phyloP scores from a whole-genome alignment of 2,113 vertebrate genomes.

The Pygoscelis adeliae region DNA sequence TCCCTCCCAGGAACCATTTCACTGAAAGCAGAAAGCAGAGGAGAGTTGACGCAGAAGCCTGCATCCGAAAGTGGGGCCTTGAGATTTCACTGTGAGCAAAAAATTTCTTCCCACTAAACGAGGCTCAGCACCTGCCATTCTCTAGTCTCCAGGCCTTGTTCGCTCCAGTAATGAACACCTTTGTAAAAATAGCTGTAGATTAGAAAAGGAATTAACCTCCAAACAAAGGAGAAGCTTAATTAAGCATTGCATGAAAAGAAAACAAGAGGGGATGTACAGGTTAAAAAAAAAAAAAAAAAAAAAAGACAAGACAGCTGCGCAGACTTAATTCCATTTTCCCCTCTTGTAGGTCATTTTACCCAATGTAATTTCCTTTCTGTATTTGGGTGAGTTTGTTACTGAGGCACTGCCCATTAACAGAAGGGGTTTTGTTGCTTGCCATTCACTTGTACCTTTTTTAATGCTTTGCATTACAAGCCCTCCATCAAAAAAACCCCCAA shows the following conservation, averaged over 20 bases:
- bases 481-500: not conserved
- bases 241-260: not conserved
- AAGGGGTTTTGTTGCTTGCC: not conserved
- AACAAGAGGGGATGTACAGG: not conserved
- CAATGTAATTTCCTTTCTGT: conserved; percentile 34
- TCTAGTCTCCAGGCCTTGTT: conserved; percentile 3
- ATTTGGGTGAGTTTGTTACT: not conserved
- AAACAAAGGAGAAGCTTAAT: conserved; percentile 38
- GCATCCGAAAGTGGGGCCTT: rapidly evolving
- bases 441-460: conserved; percentile 22
- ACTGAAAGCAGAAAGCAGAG: not conserved
- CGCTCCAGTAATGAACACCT: not conserved
- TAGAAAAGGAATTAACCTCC: conserved; percentile 36
- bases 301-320: not conserved
- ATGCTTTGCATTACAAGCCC: conserved; percentile 10
- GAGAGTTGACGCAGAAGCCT: not conserved
- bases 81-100: not conserved
- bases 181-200: conserved; percentile 29
- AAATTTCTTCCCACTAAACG: not conserved
- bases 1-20: not conserved
- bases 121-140: not conserved
- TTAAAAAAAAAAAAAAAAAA: not conserved
- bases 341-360: conserved; percentile 35
- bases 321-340: conserved; percentile 26
- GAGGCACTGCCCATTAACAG: not conserved